A percentile compares a stretch with the other conserved stretches of the same genome.
Conservation (phyloP, 2,113 vertebrate species). For the Neofelis nebulosa region DNA sequence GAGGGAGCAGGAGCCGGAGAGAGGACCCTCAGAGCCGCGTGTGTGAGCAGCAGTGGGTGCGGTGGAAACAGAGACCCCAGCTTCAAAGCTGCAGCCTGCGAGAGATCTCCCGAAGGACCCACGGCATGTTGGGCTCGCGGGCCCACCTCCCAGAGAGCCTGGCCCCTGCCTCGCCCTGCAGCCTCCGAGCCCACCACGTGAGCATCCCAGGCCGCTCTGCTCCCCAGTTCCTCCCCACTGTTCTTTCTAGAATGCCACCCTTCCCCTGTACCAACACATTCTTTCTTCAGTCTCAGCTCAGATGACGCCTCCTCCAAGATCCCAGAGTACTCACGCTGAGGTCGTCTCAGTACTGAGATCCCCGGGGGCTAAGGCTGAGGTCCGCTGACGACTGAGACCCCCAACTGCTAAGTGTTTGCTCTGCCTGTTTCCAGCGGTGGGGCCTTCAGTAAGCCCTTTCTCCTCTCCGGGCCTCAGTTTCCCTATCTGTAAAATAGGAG, state of each 20-base stretch:
- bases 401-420: background rate
- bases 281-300: background rate
- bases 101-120: background rate
- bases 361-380: background rate
- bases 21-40: accelerated
- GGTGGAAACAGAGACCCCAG: accelerated
- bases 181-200: accelerated
- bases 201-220: background rate
- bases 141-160: background rate
- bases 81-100: background rate
- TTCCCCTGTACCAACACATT: accelerated
- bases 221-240: background rate
- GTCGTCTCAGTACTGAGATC: background rate
- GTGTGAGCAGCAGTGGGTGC: accelerated
- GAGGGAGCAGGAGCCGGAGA: background rate
- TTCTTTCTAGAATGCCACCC: background rate
- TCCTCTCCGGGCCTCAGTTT: background rate
- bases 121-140: accelerated
- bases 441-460: background rate
- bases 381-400: background rate
- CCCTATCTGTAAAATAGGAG: background rate
- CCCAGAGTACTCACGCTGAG: background rate
- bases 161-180: too few relatives aligned
- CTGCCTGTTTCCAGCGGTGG: background rate
- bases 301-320: background rate